phyloP scores from a whole-genome alignment of 1,140 invertebrate species.

The Metopolophium dirhodum region DNA sequence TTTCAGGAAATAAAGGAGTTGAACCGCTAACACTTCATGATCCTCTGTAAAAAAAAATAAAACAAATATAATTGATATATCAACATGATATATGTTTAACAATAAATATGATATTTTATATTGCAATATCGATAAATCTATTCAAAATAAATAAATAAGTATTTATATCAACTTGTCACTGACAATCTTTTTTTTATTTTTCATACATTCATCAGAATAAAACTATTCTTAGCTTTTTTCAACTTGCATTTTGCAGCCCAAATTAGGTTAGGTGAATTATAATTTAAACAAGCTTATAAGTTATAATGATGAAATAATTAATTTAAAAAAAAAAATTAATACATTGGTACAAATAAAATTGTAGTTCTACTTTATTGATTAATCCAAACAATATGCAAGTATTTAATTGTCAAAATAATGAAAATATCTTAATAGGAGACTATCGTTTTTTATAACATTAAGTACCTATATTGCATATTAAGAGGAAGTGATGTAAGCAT shows the following conservation, averaged over 20 bases:
- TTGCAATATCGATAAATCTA: background rate
- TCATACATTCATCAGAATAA: background rate
- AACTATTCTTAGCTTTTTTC: background rate
- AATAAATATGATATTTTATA: background rate
- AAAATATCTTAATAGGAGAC: background rate
- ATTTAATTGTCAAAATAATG: background rate
- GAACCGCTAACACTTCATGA: background rate
- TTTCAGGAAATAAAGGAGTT: background rate
- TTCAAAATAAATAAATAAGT: background rate
- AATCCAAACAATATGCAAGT: background rate
- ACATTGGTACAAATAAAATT: no score
- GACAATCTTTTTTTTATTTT: background rate
- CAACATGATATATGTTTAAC: no score
- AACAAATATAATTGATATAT: background rate
- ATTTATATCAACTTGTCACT: background rate
- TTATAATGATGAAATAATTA: no score
- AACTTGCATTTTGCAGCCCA: no score
- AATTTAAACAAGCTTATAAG: no score
- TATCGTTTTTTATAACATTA: background rate
- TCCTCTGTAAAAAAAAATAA: conserved; percentile 41
- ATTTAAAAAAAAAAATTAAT: no score
- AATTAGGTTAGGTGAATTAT: no score
- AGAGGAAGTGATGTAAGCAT: background rate
- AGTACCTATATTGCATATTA: background rate
- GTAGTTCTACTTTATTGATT: background rate